Evolutionary conservation across 2,888 invertebrate species (phyloP), one percentile per base, ranked within the genome.

Genomic region (Chloroclystis v-ata): DNA sequence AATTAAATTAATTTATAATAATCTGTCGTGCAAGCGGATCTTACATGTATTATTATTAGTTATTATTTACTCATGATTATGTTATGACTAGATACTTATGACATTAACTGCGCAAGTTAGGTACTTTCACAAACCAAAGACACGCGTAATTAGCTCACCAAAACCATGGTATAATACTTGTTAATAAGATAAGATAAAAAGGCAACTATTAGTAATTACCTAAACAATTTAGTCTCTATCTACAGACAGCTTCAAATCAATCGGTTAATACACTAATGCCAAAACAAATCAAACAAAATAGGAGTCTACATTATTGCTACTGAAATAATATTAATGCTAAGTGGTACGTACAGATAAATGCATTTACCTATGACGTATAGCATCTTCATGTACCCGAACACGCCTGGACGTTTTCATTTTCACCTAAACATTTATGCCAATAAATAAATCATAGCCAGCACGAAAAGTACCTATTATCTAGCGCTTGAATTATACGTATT

Each of bases 381-480:
- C 86, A 80, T 86, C 86, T 82, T 86, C 86, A 75, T 85, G 86
- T 75, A 86, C 86, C 71, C 86, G 86, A 73, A 86, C 86, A 72
- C 86, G 86, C 86, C 86, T 83, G 78, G 84, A 72, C 69, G 86
- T 77, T 85, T 86, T 85, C 86, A 86, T 86, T 85, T 77, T 85
- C 83, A 86, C 86, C 86, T 86, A 75, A 85, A 85, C 83, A 86
- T 86, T 78, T 78, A 83, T 81, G 82, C 80, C 83, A 85, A 85
- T 77, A 60, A 78, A 69, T 78, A 77, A 39, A 39, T 30, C 35
- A 35, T 8, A 35, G 35, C 35, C 16, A 7, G 35, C 16, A 24
- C 35, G 29, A 14, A 13, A 28, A 20, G 7, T 28, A 12, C 12
- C 29, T 12, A 28, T 28, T 29, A 16, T 9, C 20, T 33, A 20